Base-by-base conservation (phyloP, 92 coral and sea anemone species). In the Porites divaricata region DNA sequence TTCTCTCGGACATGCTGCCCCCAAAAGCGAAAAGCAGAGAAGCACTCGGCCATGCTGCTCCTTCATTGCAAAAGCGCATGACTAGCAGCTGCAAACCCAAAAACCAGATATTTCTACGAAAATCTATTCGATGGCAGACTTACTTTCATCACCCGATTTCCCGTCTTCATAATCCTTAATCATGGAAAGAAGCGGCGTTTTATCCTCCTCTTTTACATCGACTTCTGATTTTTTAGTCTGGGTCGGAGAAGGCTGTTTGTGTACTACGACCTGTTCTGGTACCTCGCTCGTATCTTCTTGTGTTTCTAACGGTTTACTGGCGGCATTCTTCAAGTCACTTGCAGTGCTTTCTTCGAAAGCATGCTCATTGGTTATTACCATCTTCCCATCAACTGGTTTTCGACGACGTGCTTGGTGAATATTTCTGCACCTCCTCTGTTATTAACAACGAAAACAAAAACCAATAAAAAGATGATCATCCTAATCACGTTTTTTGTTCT, bases 101-200 rank as follows among this genome's bases (percentile, higher is more conserved):
- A 54, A 54, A 11, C 9, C 12, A 54, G 14, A 54, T 54, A 2
- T 11, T 11, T 61, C 2, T 21, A 1, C 2, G 17, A 61, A 61
- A 1, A 16, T 61, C 8, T 7, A 14, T 61, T 61, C 13, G 21
- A 19, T n/a, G 11, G 1, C 51, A 0, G n/a, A 79, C 76, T 68
- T 22, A 80, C 84, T 56, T 54, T 35, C 51, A 17, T 13, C 50
- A 14, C 8, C 74, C 59, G 23, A 66, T 67, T 67, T 70, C n/a
- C 83, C 83, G 23, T 51, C 83, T 52, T 79, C 74, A 53, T 51
- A 65, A 79, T 66, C 74, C 64, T 16, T 25, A 23, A 80, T 16
- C 12, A 67, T 54, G 8, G 84, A 67, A 4, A 79, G 63, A 56
- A 68, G 84, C 8, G 76, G 84, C 84, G 25, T 68, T 57, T 80